Evolutionary conservation across 2,888 invertebrate species (phyloP), one percentile per base, ranked within the genome.

Genomic region (Orthonychiurus folsomi): DNA sequence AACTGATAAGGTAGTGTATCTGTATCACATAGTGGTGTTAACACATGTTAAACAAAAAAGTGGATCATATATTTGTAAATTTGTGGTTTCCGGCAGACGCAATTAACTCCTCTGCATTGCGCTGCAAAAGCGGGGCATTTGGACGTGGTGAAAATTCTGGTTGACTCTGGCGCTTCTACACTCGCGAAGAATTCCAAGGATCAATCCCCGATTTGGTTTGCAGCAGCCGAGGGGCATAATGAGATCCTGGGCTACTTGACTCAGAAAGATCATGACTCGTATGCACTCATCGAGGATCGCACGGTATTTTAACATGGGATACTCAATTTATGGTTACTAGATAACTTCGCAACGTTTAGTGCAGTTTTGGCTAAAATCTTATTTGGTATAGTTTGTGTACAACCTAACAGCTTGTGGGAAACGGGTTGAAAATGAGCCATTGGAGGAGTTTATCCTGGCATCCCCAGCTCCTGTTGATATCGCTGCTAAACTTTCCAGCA

Each of bases 401-500:
- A 96, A 99, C 77, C 81, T 99, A 74, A 99, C 97, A 95, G 88
- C 95, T 50, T 93, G 93, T 78, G 93, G 94, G 26, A 95, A 94
- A 78, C 90, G 89, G 79, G 85, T 92, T 79, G 89, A 92, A 75
- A 95, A 97, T 78, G 88, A 90, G 74, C 94, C 96, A 0, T 90
- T 99, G 67, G 92, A 94, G 76, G 96, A 97, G 77, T 99, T 97
- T 77, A 88, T 99, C 26, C 80, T 97, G 65, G 91, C 94, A n/a
- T 95, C 95, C 0, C 93, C 95, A n/a, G 97, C 96, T 1, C 97
- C 97, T 0, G 95, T 97, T 27, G 97, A 97, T 76, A 93, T 95
- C 12, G 97, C 97, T 21, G 96, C 95, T 62, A 97, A 97, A 79
- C 54, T 54, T 20, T 54, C 54, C 15, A 24, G 18, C 3, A 24